Conservation (phyloP, 1,140 invertebrate genomes). For the Heterodera carotae region DNA sequence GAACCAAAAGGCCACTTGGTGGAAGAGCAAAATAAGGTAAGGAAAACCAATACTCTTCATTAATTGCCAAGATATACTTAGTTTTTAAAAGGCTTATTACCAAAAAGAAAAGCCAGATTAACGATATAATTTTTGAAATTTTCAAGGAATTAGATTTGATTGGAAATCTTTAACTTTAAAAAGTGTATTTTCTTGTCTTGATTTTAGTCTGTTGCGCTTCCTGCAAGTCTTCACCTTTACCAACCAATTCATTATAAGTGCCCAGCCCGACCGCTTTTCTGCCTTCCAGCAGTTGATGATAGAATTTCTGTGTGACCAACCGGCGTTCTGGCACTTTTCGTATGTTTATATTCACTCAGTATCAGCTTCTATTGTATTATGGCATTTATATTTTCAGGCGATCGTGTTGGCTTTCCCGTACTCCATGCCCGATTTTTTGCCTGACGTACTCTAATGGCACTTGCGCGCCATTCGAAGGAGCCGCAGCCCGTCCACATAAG, state of each 20-base stretch:
- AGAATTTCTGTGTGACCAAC: slow-evolving; percentile 71
- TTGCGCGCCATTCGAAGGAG: slow-evolving; percentile 76
- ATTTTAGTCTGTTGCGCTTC: slow-evolving; percentile 73
- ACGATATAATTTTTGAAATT: too few species aligned
- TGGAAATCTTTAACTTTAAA: too few species aligned
- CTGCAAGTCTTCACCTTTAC: slow-evolving; percentile 81
- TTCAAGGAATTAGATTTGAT: too few species aligned
- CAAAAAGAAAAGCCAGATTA: too few species aligned
- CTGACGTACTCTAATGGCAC: slow-evolving; percentile 79
- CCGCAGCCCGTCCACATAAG: slow-evolving; percentile 86
- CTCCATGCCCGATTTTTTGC: slow-evolving; percentile 81
- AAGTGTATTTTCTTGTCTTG: neutral
- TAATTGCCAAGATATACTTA: too few species aligned
- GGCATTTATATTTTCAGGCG: slow-evolving; percentile 18
- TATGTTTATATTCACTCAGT: neutral
- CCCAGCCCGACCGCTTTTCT: slow-evolving; percentile 68
- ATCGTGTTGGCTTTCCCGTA: slow-evolving; percentile 87
- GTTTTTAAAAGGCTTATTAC: neutral
- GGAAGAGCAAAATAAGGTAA: slow-evolving; percentile 17
- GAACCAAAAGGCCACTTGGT: slow-evolving; percentile 4
- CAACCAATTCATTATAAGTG: slow-evolving; percentile 77
- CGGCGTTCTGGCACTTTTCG: slow-evolving; percentile 79
- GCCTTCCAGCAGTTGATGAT: slow-evolving; percentile 65
- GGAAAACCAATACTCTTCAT: neutral
- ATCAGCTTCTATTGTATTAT: neutral